Evolutionary conservation across 2,888 invertebrate genomes (phyloP).

Genomic region (Aleiodes testaceus): DNA sequence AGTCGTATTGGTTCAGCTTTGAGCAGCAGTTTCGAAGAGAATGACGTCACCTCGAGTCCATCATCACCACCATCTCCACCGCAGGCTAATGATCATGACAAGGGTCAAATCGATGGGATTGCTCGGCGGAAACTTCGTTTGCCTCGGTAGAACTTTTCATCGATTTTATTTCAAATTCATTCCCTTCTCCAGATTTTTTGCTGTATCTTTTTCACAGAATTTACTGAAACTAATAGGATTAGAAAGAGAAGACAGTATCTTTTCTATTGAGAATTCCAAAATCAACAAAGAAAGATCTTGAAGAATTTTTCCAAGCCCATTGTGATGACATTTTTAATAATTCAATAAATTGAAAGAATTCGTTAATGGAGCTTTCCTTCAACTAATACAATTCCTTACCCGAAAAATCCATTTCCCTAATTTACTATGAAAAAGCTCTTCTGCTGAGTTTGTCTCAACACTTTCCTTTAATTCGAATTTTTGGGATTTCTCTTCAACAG

Average conservation of each 20-base stretch:
- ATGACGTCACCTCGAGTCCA: constrained; percentile 63
- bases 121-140: constrained; percentile 60
- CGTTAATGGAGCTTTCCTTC: background rate
- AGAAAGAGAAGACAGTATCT: background rate
- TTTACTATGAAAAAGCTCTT: too few species aligned
- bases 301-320: background rate
- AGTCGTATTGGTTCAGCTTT: constrained; percentile 69
- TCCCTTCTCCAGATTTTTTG: constrained; percentile 4
- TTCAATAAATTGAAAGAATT: background rate
- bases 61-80: constrained; percentile 62
- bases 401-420: background rate
- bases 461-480: too few species aligned
- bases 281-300: background rate
- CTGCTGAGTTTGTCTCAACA: background rate
- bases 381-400: background rate
- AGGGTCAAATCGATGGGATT: constrained; percentile 54
- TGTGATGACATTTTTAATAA: too few species aligned
- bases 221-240: too few species aligned
- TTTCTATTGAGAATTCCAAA: background rate
- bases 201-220: background rate
- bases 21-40: constrained; percentile 70
- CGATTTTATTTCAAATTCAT: too few species aligned
- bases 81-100: constrained; percentile 45
- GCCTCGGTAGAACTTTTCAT: constrained; percentile 58
- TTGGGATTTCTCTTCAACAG: constrained; percentile 49